Conservation (phyloP, 2,113 vertebrate species). For the Trematomus loennbergii region DNA sequence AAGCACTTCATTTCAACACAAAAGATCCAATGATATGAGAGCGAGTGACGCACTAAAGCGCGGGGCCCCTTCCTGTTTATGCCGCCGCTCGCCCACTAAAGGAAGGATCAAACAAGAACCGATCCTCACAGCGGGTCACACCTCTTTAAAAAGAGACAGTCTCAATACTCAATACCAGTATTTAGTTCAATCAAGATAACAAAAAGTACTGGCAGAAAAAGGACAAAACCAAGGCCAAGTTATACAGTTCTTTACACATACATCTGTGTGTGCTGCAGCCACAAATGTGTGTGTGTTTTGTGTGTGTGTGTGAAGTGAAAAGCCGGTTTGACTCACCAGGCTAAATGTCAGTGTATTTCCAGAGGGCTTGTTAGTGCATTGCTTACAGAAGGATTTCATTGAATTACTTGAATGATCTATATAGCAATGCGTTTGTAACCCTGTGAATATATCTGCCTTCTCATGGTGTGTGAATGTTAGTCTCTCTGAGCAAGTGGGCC, state of each 20-base stretch:
- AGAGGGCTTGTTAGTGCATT: constrained; percentile 54
- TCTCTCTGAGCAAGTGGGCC: no score
- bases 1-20: constrained; percentile 72
- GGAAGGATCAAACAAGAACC: constrained; percentile 66
- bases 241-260: not conserved
- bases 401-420: constrained; percentile 38
- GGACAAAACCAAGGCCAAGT: not conserved
- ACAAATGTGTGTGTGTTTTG: not conserved
- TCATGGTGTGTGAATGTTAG: not conserved
- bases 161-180: constrained; percentile 7
- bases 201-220: not conserved
- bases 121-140: constrained; percentile 38
- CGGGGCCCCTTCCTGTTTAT: constrained; percentile 81
- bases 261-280: not conserved
- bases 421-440: constrained; percentile 1
- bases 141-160: constrained; percentile 31
- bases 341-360: constrained; percentile 66
- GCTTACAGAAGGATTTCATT: constrained; percentile 54
- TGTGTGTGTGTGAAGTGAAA: not conserved
- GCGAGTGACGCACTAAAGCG: constrained; percentile 74
- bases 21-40: constrained; percentile 69
- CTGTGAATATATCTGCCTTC: constrained; percentile 1
- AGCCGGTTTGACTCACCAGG: constrained; percentile 29
- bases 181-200: not conserved
- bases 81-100: constrained; percentile 47